phyloP scores from a whole-genome alignment of 1,140 invertebrate genomes.

The Philopotamus ludificatus region DNA sequence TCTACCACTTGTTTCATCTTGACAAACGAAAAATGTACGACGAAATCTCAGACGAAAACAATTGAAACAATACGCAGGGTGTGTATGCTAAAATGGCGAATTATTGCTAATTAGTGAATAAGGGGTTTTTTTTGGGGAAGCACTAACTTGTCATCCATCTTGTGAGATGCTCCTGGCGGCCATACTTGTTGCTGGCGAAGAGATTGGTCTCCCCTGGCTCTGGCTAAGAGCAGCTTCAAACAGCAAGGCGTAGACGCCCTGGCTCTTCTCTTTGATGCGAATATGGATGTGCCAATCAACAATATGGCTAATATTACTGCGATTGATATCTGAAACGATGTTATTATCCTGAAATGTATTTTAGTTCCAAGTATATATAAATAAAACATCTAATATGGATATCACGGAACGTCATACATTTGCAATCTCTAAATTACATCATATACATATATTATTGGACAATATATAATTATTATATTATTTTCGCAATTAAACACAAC shows the following conservation, averaged over 20 bases:
- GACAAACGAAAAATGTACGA: neutral
- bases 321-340: neutral
- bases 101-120: too few relatives aligned
- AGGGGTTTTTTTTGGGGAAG: too few relatives aligned
- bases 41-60: neutral
- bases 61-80: neutral
- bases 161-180: neutral
- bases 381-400: neutral
- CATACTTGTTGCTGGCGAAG: slow-evolving; percentile 4
- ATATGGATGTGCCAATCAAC: neutral
- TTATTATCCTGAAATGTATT: neutral
- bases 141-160: slow-evolving; percentile 9
- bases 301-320: neutral
- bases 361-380: neutral
- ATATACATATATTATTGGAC: too few relatives aligned
- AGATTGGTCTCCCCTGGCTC: slow-evolving; percentile 1
- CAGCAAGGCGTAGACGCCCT: neutral
- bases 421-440: too few relatives aligned
- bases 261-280: neutral
- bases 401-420: neutral
- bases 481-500: too few relatives aligned
- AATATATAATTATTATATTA: too few relatives aligned
- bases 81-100: neutral
- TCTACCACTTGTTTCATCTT: slow-evolving; percentile 7
- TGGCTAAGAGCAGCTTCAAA: slow-evolving; percentile 9